Base-by-base conservation (phyloP, 2,797 vertebrate species). In the Australoheros facetus region DNA sequence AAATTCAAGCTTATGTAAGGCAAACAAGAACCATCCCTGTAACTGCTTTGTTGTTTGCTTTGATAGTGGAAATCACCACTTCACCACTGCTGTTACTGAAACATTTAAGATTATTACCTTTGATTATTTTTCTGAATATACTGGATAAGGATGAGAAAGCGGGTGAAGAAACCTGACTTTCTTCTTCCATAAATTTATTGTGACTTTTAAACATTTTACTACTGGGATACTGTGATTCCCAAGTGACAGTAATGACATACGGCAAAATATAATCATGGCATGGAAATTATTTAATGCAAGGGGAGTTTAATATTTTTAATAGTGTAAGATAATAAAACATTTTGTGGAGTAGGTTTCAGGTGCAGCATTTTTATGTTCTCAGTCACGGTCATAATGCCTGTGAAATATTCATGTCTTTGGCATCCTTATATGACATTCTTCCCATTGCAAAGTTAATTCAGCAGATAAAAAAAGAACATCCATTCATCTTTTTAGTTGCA, bases 381-480 rank as follows among this genome's bases (percentile, higher is more conserved):
- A 55, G 26, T 21, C 5, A 4, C 53, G 6, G 53, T 56, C 23
- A 16, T 73, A 77, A 66, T 76, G 23, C 30, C 6, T 73, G 42
- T 9, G 45, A 74, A 77, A 70, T 71, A 75, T 70, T 81, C 71
- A 75, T 34, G 32, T 70, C 53, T 37, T 37, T 42, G 11, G 5
- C 12, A 21, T 54, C 48, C 28, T 39, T 37, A 72, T 71, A 70
- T 64, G 45, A 83, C 62, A 72, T 62, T 58, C 53, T 83, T 69
- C 78, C 58, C 71, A 64, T 23, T 82, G 48, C 56, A 14, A 56
- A 58, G 16, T 83, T 79, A 4, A 4, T 72, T 83, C 37, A 82
- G 69, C 5, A 62, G 56, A 66, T 83, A 56, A 77, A 77, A 78
- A 66, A 69, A 58, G 9, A 60, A 59, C 54, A 71, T 64, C 70